Evolutionary conservation across 1,140 invertebrate genomes (phyloP), one percentile per base, ranked within the genome.

Genomic region (Drosophila pseudoananassae): DNA sequence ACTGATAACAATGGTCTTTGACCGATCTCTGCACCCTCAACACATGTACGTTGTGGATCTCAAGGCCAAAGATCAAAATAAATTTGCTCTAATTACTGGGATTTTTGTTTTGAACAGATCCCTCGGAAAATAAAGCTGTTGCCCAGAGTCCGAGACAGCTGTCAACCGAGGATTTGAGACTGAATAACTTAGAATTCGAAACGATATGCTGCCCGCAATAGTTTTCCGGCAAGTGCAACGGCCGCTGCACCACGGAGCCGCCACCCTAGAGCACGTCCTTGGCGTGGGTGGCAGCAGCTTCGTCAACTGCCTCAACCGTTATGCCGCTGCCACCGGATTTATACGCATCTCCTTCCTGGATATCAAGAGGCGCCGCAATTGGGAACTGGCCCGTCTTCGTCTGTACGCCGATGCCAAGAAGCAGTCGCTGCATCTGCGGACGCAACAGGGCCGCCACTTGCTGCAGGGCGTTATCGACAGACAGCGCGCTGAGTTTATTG

Each of bases 401-500:
- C 43, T 88, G 10, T 91, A 91, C 70, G 90, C 90, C 14, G 90
- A 91, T 56, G 75, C 75, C 31, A 91, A 91, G 23, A 91, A 91
- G 52, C 80, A 90, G 5, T 83, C 90, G 5, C 45, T 91, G 14
- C 90, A 91, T 5, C 14, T 89, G 50, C 68, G 82, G 36, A 90
- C 90, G 1, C 31, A 90, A 2, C 93, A 93, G 61, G 92, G 92
- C 31, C 78, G 92, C 4, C 92, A 93, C 69, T 76, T 91, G 5
- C 50, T 94, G 9, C 93, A 94, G 78, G 92, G 93, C 81, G 93
- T 92, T n/a, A 91, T 94, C 31, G 92, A 94, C 52, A 93, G 94
- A 36, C 94, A 93, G 71, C 94, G 93, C 43, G 93, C 93, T 57
- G 93, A 93, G 81, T 91, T 95, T 84, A 94, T 93, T 84, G 93